phyloP scores from a whole-genome alignment of 2,113 vertebrate genomes.

The Lasiurus borealis region DNA sequence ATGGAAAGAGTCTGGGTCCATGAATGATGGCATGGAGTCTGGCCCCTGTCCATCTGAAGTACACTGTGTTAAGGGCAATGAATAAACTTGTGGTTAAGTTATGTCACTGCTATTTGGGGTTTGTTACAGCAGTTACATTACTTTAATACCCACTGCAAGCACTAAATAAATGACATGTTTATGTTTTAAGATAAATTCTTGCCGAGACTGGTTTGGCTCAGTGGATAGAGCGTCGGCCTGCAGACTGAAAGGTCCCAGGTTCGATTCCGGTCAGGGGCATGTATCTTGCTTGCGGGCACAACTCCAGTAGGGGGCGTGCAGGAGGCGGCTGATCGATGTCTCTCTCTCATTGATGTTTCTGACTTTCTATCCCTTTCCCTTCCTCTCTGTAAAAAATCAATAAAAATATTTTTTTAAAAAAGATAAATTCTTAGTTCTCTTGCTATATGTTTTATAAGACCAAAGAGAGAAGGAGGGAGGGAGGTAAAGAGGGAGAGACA shows the following conservation, averaged over 20 bases:
- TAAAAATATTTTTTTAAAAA: not conserved
- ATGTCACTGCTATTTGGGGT: not conserved
- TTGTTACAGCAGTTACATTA: conserved; percentile 3
- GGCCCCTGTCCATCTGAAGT: not conserved
- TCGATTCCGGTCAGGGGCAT: no score
- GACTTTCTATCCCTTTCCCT: no score
- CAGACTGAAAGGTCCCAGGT: no score
- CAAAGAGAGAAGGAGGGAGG: not conserved
- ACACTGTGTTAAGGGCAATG: not conserved
- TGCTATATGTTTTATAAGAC: not conserved
- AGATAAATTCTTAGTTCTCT: not conserved
- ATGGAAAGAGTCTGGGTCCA: not conserved
- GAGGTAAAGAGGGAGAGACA: not conserved
- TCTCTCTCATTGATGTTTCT: no score
- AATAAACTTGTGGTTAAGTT: not conserved
- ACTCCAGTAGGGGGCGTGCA: no score
- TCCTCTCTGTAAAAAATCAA: no score
- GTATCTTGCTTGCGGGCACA: no score
- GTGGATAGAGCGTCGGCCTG: no score
- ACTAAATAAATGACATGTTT: not conserved
- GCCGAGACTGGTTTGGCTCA: no score
- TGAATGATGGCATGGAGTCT: not conserved
- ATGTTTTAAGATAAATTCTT: conserved; percentile 12
- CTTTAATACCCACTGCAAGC: not conserved
- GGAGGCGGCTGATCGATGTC: no score